A percentile compares a stretch with the other conserved stretches of the same genome.
These are phyloP conservation scores for Calonectris borealis DNA, from an alignment of 2,113 vertebrate genomes.

Conservation along the genomic window DNA sequence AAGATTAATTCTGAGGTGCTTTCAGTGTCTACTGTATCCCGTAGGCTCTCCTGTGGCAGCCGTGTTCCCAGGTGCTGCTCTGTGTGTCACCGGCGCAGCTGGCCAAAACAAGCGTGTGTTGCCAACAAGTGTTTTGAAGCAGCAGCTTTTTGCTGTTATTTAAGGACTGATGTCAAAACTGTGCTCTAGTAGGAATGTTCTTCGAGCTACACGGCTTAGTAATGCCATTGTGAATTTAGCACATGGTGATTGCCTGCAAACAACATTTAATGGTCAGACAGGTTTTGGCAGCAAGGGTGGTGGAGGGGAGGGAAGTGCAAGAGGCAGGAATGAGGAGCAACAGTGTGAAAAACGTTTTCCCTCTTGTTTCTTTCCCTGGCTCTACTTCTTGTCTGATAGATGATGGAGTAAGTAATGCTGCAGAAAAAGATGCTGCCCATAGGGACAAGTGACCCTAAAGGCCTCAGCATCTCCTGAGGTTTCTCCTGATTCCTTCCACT, in stretches of 20 bases:
- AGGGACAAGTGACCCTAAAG: neutral
- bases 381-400: neutral
- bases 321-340: neutral
- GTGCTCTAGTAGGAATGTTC: neutral
- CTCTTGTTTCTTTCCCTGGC: neutral
- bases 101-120: neutral
- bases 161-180: neutral
- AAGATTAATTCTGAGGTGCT: neutral
- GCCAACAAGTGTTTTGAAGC: neutral
- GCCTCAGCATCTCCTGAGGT: neutral
- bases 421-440: neutral
- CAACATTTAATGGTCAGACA: neutral
- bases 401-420: neutral
- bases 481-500: neutral
- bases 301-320: neutral
- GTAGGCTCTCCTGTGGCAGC: neutral
- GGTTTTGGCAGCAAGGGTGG: neutral
- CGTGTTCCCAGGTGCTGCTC: neutral
- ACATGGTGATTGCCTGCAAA: neutral
- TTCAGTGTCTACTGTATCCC: neutral
- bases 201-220: neutral
- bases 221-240: neutral
- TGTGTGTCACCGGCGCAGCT: neutral
- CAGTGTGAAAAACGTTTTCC: neutral
- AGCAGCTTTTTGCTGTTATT: conserved; percentile 3